Evolutionary conservation across 2,888 invertebrate genomes (phyloP), one percentile per base, ranked within the genome.

Genomic region (Eutolmus rufibarbis): DNA sequence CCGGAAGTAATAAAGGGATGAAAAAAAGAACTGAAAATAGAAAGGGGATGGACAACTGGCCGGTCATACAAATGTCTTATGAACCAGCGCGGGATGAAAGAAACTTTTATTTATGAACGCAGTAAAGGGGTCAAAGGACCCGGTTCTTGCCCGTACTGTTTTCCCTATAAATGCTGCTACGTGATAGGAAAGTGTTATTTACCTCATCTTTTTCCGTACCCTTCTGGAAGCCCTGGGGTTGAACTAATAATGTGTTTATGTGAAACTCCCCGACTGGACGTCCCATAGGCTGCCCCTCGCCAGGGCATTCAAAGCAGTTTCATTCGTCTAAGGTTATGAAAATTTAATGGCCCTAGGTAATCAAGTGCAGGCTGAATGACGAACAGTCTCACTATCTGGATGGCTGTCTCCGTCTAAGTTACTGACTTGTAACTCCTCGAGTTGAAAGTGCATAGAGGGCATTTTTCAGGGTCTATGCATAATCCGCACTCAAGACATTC

Each of bases 211-310:
- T 40, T 43, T 16, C 46, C 28, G n/a, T n/a, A 74, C 74, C 37
- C 46, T 56, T 19, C 16, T 28, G 43, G 28, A 85, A 19, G n/a
- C 12, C 31, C 37, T 23, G n/a, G 14, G 34, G 43, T 74, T 34
- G 37, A 85, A 85, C 85, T 85, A 85, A 85, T 85, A 85, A 85
- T 74, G 85, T 85, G 85, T 85, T 85, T 85, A 85, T 85, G 85
- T 74, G 74, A 16, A 85, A 74, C 74, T 43, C 46, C 74, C n/a
- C 23, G 40, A 28, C 23, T 57, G 85, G 85, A 74, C 19, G 85
- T 31, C 16, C 19, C 66, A 66, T 19, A 66, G 9, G 28, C 23
- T 12, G 14, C 28, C 28, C 46, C 16, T 74, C 19, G 31, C 23
- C 12, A 19, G 19, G 14, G 19, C 46, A 57, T 57, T 57, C 34